Conservation (phyloP, 2,113 vertebrate species). For the Coptodon bakossiorum region DNA sequence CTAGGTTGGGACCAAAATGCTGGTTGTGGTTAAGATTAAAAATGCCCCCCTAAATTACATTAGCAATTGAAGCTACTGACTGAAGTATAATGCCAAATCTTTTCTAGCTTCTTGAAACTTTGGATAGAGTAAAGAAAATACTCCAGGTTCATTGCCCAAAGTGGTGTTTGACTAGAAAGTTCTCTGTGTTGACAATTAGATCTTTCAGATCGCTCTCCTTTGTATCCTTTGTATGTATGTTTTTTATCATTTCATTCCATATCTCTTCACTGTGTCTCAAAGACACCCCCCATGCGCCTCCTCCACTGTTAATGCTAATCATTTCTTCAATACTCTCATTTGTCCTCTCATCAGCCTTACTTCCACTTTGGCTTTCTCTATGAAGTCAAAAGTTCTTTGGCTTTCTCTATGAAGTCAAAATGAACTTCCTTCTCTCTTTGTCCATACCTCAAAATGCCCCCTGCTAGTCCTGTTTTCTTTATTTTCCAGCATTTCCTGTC, state of each 20-base stretch:
- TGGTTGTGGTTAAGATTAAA: constrained; percentile 27
- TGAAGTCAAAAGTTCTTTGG: not conserved
- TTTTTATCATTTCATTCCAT: not conserved
- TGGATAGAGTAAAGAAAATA: not conserved
- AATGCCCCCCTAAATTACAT: constrained; percentile 24
- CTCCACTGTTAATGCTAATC: not conserved
- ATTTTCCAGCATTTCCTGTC: constrained; percentile 5
- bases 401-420: not conserved
- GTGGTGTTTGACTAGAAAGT: not conserved
- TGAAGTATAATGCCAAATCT: not conserved
- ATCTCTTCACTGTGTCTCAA: not conserved
- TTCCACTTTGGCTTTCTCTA: not conserved
- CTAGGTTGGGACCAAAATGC: constrained; percentile 6
- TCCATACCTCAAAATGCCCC: not conserved
- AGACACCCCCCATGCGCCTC: not conserved
- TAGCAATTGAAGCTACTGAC: constrained; percentile 27
- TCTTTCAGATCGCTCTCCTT: not conserved
- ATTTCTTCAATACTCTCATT: not conserved
- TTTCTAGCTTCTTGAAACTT: not conserved
- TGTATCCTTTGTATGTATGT: not conserved
- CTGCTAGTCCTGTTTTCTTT: not conserved
- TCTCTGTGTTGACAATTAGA: not conserved
- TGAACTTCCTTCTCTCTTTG: not conserved
- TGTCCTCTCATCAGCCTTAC: not conserved
- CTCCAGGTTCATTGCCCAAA: not conserved